Evolutionary conservation across 2,888 invertebrate genomes (phyloP).

Genomic region (Tortricodes alternella): DNA sequence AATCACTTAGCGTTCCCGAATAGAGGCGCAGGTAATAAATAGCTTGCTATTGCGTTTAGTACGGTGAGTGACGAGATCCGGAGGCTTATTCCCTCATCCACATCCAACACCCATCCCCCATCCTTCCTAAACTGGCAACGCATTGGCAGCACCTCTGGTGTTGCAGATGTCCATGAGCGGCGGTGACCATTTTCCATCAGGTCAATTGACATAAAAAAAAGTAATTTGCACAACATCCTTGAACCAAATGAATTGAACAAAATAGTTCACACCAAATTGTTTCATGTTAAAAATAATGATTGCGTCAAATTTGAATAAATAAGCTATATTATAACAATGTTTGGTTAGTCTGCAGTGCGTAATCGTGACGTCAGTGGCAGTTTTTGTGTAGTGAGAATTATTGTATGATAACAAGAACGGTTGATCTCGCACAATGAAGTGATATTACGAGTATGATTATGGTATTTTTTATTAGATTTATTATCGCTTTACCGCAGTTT

Average conservation of each 20-base stretch:
- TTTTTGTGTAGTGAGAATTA: neutral
- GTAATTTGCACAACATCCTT: neutral
- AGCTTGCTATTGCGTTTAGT: no score
- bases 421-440: neutral
- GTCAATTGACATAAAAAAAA: neutral
- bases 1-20: no score
- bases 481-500: no score
- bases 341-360: neutral
- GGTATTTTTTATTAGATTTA: neutral
- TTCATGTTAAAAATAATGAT: slow-evolving; percentile 3
- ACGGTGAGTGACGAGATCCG: no score
- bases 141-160: no score
- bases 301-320: neutral
- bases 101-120: no score
- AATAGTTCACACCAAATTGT: neutral
- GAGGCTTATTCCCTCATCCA: no score
- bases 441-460: neutral
- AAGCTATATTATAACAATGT: neutral
- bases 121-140: no score
- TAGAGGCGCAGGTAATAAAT: no score
- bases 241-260: neutral
- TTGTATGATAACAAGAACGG: neutral
- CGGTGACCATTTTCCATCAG: no score
- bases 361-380: neutral
- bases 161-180: no score